Base-by-base conservation (phyloP, 2,888 invertebrate species). In the Odontocerum albicorne region DNA sequence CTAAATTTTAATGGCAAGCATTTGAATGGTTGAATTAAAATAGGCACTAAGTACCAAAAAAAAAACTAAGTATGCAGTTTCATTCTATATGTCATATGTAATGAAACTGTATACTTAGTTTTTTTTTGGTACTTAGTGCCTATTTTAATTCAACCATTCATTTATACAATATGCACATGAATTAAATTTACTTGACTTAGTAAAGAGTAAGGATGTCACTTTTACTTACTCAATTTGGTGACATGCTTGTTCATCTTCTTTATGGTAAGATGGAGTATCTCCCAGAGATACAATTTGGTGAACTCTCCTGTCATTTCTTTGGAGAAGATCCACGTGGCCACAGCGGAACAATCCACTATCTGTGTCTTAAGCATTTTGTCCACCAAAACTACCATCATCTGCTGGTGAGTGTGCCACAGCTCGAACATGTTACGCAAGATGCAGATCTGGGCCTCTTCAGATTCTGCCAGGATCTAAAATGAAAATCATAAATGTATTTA, bases 341-440 rank as follows among this genome's bases (percentile, higher is more conserved):
- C 96, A 0, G 96, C 92, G 50, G 94, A 92, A 70, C 96, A 96
- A 70, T 97, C 96, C 46, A 99, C 91, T 49, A 99, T 90, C 73
- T 96, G 95, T 17, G 96, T 96, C 77, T 98, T 97, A 33, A 99
- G 80, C 80, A 99, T 85, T 75, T 99, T 98, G 75, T 99, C 97
- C 2, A 96, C 90, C 3, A 99, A 77, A 6, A 98, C 94, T 59
- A 90, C 88, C 81, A 99, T 87, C 94, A 98, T 97, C 80, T 97
- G 98, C 63, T 94, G 92, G 73, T 98, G 96, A 62, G 89, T 84
- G 66, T 86, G 86, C 98, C 98, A 99, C n/a, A 97, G 77, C 67
- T 95, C 93, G 77, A 90, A 96, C 68, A 97, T 86, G 68, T 94
- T 92, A 63, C 91, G 85, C 44, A 99, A 77, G 45, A 99, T 86